A percentile compares a stretch with the other conserved stretches of the same genome.
Evolutionary conservation across 2,888 invertebrate genomes (phyloP).

Genomic region (Pilophorus perplexus): DNA sequence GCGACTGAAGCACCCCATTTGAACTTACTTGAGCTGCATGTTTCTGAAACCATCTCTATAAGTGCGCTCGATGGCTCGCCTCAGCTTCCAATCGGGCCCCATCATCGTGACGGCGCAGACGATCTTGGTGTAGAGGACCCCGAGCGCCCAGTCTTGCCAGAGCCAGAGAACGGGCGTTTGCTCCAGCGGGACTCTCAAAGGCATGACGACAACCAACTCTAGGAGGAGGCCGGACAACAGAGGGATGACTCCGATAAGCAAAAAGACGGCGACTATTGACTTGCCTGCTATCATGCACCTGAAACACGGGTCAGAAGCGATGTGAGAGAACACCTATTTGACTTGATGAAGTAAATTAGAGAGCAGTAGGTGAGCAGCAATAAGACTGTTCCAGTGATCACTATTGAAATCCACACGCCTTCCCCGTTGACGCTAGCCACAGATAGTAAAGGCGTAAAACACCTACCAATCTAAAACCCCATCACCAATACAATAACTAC

Average conservation of each 20-base stretch:
- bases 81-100: slow-evolving; percentile 95
- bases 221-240: slow-evolving; percentile 86
- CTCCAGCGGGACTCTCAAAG: slow-evolving; percentile 84
- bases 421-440: too few species aligned
- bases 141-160: slow-evolving; percentile 95
- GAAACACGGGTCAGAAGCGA: neutral
- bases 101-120: slow-evolving; percentile 95
- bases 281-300: slow-evolving; percentile 42
- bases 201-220: slow-evolving; percentile 88
- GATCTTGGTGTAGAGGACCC: slow-evolving; percentile 96
- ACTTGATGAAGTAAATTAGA: too few species aligned
- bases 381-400: too few species aligned
- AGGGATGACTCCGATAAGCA: slow-evolving; percentile 87
- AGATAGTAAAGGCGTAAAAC: too few species aligned
- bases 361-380: too few species aligned
- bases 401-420: too few species aligned
- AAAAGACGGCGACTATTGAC: slow-evolving; percentile 54
- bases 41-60: slow-evolving; percentile 80
- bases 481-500: too few species aligned
- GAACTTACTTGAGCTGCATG: slow-evolving; percentile 30
- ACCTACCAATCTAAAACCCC: too few species aligned
- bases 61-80: slow-evolving; percentile 86
- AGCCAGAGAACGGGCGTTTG: slow-evolving; percentile 86
- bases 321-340: too few species aligned
- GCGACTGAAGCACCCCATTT: neutral